A percentile compares a stretch with the other conserved stretches of the same genome.
Conservation (phyloP, 2,888 invertebrate species). For the Tinea semifulvella region DNA sequence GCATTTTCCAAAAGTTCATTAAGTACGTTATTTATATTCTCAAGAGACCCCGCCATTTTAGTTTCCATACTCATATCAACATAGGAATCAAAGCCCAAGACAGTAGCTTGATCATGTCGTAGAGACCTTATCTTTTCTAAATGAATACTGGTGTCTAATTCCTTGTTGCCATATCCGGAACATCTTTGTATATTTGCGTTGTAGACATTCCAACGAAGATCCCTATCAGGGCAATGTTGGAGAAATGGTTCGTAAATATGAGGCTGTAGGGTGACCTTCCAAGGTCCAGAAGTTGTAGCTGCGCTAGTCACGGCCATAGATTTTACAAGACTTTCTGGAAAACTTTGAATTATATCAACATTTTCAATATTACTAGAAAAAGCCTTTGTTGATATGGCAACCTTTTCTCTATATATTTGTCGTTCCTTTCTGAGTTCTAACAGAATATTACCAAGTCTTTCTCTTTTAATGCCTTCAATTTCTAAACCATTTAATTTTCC, state of each 20-base stretch:
- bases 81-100: slow-evolving; percentile 81
- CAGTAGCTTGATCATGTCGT: slow-evolving; percentile 75
- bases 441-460: slow-evolving; percentile 52
- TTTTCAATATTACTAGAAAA: slow-evolving; percentile 76
- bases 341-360: slow-evolving; percentile 72
- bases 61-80: slow-evolving; percentile 93
- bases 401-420: slow-evolving; percentile 72
- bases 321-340: slow-evolving; percentile 75
- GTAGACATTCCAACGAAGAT: slow-evolving; percentile 86
- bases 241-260: slow-evolving; percentile 78
- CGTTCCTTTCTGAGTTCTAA: slow-evolving; percentile 65
- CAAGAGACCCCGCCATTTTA: slow-evolving; percentile 86
- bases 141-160: slow-evolving; percentile 74
- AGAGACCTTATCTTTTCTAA: slow-evolving; percentile 80
- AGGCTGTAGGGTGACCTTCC: slow-evolving; percentile 82
- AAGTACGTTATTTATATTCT: slow-evolving; percentile 77
- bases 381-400: slow-evolving; percentile 69
- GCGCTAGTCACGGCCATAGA: slow-evolving; percentile 70
- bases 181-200: slow-evolving; percentile 77
- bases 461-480: slow-evolving; percentile 61
- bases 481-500: slow-evolving; percentile 85
- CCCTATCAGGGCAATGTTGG: slow-evolving; percentile 84
- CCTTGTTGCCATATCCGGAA: slow-evolving; percentile 70
- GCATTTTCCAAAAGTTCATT: slow-evolving; percentile 73
- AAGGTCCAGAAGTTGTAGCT: slow-evolving; percentile 76